Conservation (phyloP, 1,140 invertebrate species). For the Drosophila lacteicornis region DNA sequence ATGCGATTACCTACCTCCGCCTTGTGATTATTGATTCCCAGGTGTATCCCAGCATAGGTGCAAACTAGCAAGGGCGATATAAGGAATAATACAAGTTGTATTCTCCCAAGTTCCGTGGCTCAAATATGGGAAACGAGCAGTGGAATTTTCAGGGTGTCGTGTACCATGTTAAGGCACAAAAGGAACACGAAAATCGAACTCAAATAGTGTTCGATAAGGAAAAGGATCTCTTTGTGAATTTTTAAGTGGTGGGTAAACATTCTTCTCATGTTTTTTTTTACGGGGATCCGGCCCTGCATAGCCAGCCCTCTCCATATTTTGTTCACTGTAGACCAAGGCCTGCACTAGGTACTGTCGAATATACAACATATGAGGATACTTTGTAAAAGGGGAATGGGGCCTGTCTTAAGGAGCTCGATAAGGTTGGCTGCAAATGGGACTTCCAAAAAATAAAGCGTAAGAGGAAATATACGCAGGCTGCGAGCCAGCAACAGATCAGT, state of each 20-base stretch:
- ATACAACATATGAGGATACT: not conserved
- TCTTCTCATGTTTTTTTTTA: not conserved
- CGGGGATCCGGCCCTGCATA: no score
- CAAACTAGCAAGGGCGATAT: not conserved
- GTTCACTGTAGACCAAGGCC: not conserved
- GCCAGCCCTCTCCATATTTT: not conserved
- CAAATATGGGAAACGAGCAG: not conserved
- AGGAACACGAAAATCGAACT: not conserved
- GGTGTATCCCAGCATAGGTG: not conserved
- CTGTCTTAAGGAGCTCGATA: not conserved
- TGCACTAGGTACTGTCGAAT: not conserved
- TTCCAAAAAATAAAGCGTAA: not conserved
- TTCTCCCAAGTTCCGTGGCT: accelerated
- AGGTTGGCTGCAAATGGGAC: accelerated
- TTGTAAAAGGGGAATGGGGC: not conserved
- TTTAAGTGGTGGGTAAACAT: not conserved
- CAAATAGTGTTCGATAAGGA: not conserved
- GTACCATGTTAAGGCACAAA: not conserved
- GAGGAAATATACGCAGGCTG: not conserved
- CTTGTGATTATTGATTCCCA: not conserved
- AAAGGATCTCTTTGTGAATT: no score
- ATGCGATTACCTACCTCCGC: not conserved
- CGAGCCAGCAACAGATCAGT: not conserved
- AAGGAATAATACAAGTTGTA: not conserved
- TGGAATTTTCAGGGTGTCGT: not conserved